Conservation (phyloP, 2,113 vertebrate genomes). For the Thamnaconus septentrionalis region DNA sequence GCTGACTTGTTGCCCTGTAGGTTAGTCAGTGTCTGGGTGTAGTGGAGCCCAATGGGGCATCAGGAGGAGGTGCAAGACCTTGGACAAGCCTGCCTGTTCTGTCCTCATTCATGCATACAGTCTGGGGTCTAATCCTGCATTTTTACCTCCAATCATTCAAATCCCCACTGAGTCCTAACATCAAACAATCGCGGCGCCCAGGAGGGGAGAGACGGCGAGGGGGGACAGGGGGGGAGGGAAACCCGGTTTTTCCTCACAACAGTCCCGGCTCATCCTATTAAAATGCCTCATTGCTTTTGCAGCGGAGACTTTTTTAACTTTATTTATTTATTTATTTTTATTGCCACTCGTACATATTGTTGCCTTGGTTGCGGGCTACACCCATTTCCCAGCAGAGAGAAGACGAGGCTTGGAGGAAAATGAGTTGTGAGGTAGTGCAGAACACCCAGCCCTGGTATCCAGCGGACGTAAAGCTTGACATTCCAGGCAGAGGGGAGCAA, state of each 20-base stretch:
- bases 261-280: slow-evolving; percentile 67
- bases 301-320: slow-evolving; percentile 37
- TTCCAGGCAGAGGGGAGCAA: slow-evolving; percentile 62
- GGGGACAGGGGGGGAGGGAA: slow-evolving; percentile 12
- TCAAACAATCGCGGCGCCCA: slow-evolving; percentile 47
- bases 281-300: slow-evolving; percentile 72
- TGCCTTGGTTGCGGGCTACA: slow-evolving; percentile 62
- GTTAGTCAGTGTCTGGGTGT: slow-evolving; percentile 23
- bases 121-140: slow-evolving; percentile 39
- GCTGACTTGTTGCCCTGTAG: slow-evolving; percentile 1
- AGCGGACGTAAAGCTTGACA: slow-evolving; percentile 60
- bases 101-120: slow-evolving; percentile 16
- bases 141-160: slow-evolving; percentile 67
- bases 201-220: slow-evolving; percentile 35
- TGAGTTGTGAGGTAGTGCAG: slow-evolving; percentile 63
- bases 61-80: slow-evolving; percentile 33
- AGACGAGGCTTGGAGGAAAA: slow-evolving; percentile 55
- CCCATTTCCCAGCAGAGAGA: slow-evolving; percentile 53
- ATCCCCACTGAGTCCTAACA: slow-evolving; percentile 51
- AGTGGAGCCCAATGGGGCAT: slow-evolving; percentile 19
- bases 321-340: too few species aligned
- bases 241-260: slow-evolving; percentile 21
- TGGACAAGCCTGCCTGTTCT: slow-evolving; percentile 29
- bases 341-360: slow-evolving; percentile 61
- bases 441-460: slow-evolving; percentile 27